Percentiles rank a stretch among this genome's conserved stretches.
Conservation (phyloP, 2,888 invertebrate genomes). For the Anoplius nigerrimus region DNA sequence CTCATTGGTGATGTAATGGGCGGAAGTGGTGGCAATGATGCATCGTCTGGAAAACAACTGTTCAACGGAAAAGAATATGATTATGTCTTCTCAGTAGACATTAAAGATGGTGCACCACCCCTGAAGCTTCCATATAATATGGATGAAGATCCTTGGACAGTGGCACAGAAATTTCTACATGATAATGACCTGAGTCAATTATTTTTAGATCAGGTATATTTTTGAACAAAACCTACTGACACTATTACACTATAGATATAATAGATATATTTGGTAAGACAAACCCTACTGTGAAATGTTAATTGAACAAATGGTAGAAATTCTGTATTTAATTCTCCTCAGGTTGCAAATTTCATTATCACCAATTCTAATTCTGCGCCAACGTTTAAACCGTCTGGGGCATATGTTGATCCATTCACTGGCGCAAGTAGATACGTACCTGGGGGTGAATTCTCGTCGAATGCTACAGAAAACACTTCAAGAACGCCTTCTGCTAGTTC, state of each 20-base stretch:
- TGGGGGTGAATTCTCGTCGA: slow-evolving; percentile 48
- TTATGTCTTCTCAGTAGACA: slow-evolving; percentile 96
- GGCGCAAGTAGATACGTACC: slow-evolving; percentile 84
- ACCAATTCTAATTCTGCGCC: slow-evolving; percentile 80
- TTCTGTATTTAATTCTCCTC: slow-evolving; percentile 33
- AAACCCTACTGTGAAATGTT: too few species aligned
- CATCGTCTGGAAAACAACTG: slow-evolving; percentile 84
- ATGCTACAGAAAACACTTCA: slow-evolving; percentile 17
- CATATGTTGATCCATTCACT: slow-evolving; percentile 81
- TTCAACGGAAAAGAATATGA: slow-evolving; percentile 95
- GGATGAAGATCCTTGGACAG: slow-evolving; percentile 93
- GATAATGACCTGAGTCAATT: slow-evolving; percentile 88
- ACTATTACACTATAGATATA: neutral
- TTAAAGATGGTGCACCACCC: slow-evolving; percentile 91
- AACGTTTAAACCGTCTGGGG: slow-evolving; percentile 58
- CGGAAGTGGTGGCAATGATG: slow-evolving; percentile 81
- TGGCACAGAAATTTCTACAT: slow-evolving; percentile 93
- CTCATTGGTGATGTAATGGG: slow-evolving; percentile 94
- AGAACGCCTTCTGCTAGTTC: slow-evolving; percentile 36
- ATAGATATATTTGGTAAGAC: neutral
- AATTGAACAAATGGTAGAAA: too few species aligned
- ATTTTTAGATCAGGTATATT: slow-evolving; percentile 84
- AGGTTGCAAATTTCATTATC: slow-evolving; percentile 94
- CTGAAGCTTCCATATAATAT: slow-evolving; percentile 94
- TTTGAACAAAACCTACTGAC: neutral